phyloP scores from a whole-genome alignment of 2,113 vertebrate species.

The Microtus pennsylvanicus region DNA sequence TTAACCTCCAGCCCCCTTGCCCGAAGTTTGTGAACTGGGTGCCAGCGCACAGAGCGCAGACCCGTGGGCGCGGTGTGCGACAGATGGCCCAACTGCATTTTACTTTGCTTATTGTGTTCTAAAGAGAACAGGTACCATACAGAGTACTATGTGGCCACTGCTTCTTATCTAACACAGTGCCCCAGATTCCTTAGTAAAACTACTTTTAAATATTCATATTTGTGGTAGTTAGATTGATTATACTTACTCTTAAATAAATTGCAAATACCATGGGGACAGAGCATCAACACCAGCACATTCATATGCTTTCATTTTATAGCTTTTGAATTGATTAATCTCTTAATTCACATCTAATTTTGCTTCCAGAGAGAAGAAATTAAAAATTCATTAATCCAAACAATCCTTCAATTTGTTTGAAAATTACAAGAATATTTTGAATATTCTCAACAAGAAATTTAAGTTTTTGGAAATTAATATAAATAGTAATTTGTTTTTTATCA shows the following conservation, averaged over 20 bases:
- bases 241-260: not conserved
- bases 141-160: no score
- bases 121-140: not conserved
- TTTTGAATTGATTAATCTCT: not conserved
- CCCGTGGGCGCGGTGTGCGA: accelerated
- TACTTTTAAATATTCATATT: not conserved
- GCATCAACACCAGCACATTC: not conserved
- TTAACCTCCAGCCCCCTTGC: no score
- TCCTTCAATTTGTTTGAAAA: not conserved
- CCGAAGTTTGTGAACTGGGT: no score
- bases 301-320: not conserved
- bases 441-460: not conserved
- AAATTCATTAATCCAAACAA: not conserved
- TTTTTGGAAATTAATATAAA: no score
- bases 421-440: not conserved
- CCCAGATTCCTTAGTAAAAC: not conserved
- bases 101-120: no score
- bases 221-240: not conserved
- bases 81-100: not conserved
- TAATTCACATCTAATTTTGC: not conserved
- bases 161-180: no score
- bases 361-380: not conserved
- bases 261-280: not conserved
- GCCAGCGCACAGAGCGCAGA: no score
- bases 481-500: not conserved